Percentiles rank a stretch among this genome's conserved stretches.
These are phyloP conservation scores for Halichoerus grypus DNA, from an alignment of 2,113 vertebrate genomes.

Conservation along the genomic window DNA sequence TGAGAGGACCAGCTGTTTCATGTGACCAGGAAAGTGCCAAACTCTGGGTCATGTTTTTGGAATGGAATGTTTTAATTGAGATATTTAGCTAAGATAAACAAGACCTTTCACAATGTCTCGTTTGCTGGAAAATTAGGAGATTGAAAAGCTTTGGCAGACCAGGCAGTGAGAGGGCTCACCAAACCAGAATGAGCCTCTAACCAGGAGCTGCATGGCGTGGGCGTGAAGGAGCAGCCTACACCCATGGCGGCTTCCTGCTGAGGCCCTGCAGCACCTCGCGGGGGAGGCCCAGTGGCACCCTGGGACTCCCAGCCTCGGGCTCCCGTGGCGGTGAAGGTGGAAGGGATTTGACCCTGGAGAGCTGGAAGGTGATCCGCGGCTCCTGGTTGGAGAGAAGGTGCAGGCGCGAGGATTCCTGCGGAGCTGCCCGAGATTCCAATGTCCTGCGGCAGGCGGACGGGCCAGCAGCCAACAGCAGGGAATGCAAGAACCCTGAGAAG, in stretches of 20 bases:
- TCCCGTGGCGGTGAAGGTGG: not conserved
- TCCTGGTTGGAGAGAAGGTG: not conserved
- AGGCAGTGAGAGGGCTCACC: not conserved
- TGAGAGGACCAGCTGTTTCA: not conserved
- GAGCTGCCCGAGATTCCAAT: not conserved
- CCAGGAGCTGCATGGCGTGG: rapidly evolving
- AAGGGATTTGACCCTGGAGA: no score
- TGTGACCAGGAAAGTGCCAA: constrained; percentile 18
- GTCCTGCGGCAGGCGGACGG: not conserved
- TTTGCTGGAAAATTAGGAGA: constrained; percentile 36
- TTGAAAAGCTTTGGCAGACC: not conserved
- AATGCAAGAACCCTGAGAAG: not conserved
- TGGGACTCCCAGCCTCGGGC: not conserved
- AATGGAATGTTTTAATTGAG: constrained; percentile 65
- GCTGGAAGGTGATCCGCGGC: not conserved
- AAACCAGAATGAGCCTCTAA: not conserved
- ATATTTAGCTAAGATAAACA: constrained; percentile 66
- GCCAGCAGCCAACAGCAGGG: not conserved
- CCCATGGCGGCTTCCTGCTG: not conserved
- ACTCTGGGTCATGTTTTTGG: constrained; percentile 3
- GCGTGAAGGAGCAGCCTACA: not conserved
- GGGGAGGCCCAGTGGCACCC: rapidly evolving
- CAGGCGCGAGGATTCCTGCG: no score
- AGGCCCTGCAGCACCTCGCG: not conserved
- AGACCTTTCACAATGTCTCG: constrained; percentile 2